These are phyloP conservation scores for Gasteruption jaculator DNA, from an alignment of 2,888 invertebrate genomes.

Conservation along the genomic window DNA sequence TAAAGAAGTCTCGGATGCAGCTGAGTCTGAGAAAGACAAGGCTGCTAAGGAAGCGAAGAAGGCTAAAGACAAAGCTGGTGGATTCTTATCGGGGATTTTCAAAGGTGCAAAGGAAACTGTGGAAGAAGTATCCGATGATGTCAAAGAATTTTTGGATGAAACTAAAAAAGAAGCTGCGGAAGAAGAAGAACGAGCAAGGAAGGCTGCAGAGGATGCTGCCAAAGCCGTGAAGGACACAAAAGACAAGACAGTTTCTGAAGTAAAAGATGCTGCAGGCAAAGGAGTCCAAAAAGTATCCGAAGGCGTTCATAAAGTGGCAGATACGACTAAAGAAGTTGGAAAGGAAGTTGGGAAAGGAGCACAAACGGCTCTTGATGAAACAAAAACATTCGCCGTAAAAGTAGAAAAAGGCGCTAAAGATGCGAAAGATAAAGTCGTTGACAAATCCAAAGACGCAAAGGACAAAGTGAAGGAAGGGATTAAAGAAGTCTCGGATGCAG, in stretches of 20 bases:
- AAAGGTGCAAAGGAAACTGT: constrained; percentile 17
- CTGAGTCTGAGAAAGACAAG: constrained; percentile 13
- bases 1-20: constrained; percentile 14
- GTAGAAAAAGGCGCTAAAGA: constrained; percentile 10
- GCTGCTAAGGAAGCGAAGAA: constrained; percentile 18
- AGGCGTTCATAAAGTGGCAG: constrained; percentile 51
- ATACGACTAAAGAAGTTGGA: too few relatives aligned
- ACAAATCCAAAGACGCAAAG: constrained; percentile 12
- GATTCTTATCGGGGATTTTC: constrained; percentile 21
- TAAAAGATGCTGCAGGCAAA: constrained; percentile 14
- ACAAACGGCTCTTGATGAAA: constrained; percentile 50
- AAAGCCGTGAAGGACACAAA: constrained; percentile 14
- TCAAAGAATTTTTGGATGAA: constrained; percentile 22
- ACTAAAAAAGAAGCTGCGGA: constrained; percentile 17
- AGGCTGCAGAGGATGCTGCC: neutral
- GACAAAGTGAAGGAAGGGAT: constrained; percentile 14
- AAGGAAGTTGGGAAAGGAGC: constrained; percentile 43
- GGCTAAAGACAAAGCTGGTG: constrained; percentile 17
- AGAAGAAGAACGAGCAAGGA: constrained; percentile 18
- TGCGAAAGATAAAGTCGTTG: constrained; percentile 18
- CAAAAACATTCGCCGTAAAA: too few relatives aligned
- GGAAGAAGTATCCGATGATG: constrained; percentile 15
- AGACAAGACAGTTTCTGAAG: constrained; percentile 14
- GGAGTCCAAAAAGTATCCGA: constrained; percentile 13
- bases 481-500: neutral